Evolutionary conservation across 23 tunicate genomes (phyloP).

Genomic region (Phallusia fumigata): DNA sequence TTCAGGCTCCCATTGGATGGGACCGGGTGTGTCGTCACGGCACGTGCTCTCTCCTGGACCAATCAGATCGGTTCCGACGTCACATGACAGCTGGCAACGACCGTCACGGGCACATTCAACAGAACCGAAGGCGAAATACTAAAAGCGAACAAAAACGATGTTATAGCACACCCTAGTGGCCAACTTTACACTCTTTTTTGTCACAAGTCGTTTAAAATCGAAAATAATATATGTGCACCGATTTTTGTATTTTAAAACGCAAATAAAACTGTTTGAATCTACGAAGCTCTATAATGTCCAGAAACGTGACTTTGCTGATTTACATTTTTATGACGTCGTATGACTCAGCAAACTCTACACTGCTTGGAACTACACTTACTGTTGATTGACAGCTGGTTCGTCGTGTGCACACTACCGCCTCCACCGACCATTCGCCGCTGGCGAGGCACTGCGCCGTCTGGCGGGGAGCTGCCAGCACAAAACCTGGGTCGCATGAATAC

Average conservation of each 20-base stretch:
- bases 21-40: slow-evolving; percentile 22
- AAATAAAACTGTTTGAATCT: too few species aligned
- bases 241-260: too few species aligned
- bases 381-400: slow-evolving; percentile 43
- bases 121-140: slow-evolving; percentile 36
- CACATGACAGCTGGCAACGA: slow-evolving; percentile 36
- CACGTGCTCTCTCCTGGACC: slow-evolving; percentile 47
- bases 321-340: too few species aligned
- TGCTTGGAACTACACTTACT: slow-evolving; percentile 33
- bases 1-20: slow-evolving; percentile 44
- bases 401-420: slow-evolving; percentile 26
- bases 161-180: too few species aligned
- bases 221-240: too few species aligned
- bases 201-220: too few species aligned
- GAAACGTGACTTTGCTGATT: too few species aligned
- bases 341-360: too few species aligned
- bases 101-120: slow-evolving; percentile 27
- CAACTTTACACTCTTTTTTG: too few species aligned
- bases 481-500: slow-evolving; percentile 46
- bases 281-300: too few species aligned
- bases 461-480: slow-evolving; percentile 11
- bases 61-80: slow-evolving; percentile 24
- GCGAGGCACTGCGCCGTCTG: slow-evolving; percentile 31
- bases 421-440: slow-evolving; percentile 36
- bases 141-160: not conserved